Evolutionary conservation across 2,888 invertebrate species (phyloP).

Genomic region (Drosophila mayaguana): DNA sequence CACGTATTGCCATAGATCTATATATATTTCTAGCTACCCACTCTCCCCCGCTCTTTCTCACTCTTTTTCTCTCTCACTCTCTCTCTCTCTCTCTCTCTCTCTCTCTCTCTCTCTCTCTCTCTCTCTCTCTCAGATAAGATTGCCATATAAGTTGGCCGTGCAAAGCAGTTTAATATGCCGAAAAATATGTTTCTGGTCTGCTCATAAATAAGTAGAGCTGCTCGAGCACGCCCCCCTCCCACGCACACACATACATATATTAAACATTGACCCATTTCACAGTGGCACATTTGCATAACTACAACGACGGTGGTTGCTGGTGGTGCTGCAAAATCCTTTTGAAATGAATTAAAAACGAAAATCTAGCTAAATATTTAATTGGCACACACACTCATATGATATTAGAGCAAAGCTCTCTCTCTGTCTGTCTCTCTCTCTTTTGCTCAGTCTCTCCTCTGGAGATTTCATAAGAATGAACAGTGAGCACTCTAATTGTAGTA

Average conservation of each 20-base stretch:
- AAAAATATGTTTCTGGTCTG: slow-evolving; percentile 18
- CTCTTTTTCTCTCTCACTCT: no score
- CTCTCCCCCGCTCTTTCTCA: background rate
- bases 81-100: background rate
- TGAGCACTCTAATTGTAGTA: slow-evolving; percentile 74
- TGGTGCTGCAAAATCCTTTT: slow-evolving; percentile 52
- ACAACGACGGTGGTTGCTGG: slow-evolving; percentile 16
- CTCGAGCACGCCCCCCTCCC: slow-evolving; percentile 28
- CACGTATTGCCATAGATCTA: background rate
- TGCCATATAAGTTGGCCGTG: slow-evolving; percentile 44
- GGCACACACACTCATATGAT: slow-evolving; percentile 39
- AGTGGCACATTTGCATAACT: slow-evolving; percentile 69
- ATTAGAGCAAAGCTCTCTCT: slow-evolving; percentile 2
- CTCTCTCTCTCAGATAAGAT: slow-evolving; percentile 22
- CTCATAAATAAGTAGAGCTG: slow-evolving; percentile 43
- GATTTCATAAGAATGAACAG: slow-evolving; percentile 33
- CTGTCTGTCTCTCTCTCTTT: background rate
- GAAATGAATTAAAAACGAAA: slow-evolving; percentile 70
- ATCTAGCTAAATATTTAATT: slow-evolving; percentile 72
- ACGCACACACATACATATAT: slow-evolving; percentile 38
- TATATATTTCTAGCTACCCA: background rate
- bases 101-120: background rate
- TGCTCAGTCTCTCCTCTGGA: background rate
- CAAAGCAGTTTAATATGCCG: slow-evolving; percentile 36
- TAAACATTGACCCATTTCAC: slow-evolving; percentile 71